Base-by-base conservation (phyloP, 1,140 invertebrate genomes). In the Choristoneura fumiferana region DNA sequence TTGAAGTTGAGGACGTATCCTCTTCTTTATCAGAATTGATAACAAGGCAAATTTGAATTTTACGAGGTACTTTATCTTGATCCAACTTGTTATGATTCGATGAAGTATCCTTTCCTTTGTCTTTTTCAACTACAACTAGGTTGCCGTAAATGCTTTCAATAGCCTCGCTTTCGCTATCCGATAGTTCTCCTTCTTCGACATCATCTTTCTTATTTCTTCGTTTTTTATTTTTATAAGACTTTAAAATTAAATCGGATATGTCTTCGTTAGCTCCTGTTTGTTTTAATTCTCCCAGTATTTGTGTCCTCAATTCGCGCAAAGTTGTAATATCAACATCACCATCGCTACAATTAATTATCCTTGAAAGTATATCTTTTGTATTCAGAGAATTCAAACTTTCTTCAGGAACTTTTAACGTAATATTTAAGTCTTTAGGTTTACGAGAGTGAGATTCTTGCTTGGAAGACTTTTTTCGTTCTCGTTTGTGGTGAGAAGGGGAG, bases 101-200 rank as follows among this genome's bases (percentile, higher is more conserved):
- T 17, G 52, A 66, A 54, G 5, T 60, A 13, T 45, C 14, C 53
- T 62, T 53, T 18, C 60, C 54, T 58, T 82, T 74, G 14, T 77
- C 73, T 73, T 81, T 76, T 57, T 84, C 73, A 22, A 78, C 65
- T 14, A 80, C 58, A 0, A 75, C 62, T 15, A 76, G 40, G 54
- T 84, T 91, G 13, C 90, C 87, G 63, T 81, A 84, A 60, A 86
- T 67, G 49, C 76, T 72, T 67, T 81, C 78, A 62, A 90, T 87
- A 35, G 81, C 71, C 69, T 91, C 87, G 69, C 85, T 89, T 63
- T 91, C 88, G 67, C 88, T 89, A 43, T 89, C 86, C 13, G 86
- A 85, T 37, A 89, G 57, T 69, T 90, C 85, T 1, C 88, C 86
- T 66, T 90, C 89, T 64, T 90, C 84, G 13, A 86, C 63, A 63